Percentiles rank a stretch among this genome's conserved stretches.
These are phyloP conservation scores for Proteles cristata DNA, from an alignment of 2,113 vertebrate genomes.

Conservation along the genomic window DNA sequence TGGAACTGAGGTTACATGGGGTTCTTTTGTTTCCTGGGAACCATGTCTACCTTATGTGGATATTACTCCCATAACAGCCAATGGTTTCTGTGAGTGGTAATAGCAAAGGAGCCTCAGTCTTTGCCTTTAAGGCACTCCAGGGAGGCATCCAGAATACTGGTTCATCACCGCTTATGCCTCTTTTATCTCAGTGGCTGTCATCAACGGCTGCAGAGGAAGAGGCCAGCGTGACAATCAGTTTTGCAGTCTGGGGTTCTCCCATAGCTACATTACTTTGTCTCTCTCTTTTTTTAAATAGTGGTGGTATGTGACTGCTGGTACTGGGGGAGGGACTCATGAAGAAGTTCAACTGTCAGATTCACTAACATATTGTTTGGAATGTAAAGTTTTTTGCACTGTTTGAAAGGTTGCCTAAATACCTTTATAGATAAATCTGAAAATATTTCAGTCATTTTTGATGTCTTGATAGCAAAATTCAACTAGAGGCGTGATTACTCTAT, in stretches of 20 bases:
- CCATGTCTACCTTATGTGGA: background rate
- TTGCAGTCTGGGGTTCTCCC: background rate
- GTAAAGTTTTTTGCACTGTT: background rate
- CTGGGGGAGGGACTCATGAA: background rate
- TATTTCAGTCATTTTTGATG: background rate
- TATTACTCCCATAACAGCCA: background rate
- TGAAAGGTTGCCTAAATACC: background rate
- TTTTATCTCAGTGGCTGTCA: background rate
- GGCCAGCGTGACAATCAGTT: background rate
- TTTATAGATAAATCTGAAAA: background rate
- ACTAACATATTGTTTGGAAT: background rate
- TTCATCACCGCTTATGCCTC: background rate
- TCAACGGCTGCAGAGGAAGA: background rate
- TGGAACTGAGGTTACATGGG: background rate
- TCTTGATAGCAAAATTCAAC: background rate
- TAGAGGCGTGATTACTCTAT: background rate
- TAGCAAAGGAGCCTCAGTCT: background rate
- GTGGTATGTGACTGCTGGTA: background rate
- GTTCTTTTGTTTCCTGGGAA: background rate
- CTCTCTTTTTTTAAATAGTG: background rate
- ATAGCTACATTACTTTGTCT: background rate
- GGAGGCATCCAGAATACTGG: background rate
- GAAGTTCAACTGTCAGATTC: background rate
- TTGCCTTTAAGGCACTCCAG: background rate
- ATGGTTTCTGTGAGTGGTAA: background rate